Percentiles rank a stretch among this genome's conserved stretches.
Evolutionary conservation across 2,797 vertebrate genomes (phyloP).

Genomic region (Sternotherus odoratus): DNA sequence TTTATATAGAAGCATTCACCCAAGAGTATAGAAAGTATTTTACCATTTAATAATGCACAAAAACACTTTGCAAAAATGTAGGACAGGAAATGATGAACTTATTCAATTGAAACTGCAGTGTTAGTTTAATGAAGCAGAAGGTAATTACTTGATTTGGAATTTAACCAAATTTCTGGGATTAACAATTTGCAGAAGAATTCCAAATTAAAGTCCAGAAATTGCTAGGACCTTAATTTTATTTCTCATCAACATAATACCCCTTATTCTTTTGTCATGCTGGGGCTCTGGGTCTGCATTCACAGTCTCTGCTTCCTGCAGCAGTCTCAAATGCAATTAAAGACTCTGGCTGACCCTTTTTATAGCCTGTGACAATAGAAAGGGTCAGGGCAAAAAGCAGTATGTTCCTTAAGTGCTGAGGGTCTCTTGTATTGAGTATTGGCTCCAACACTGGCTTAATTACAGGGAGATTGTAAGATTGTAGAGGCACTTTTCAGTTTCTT

Average conservation of each 20-base stretch:
- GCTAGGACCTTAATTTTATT: constrained; percentile 23
- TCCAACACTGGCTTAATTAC: background rate
- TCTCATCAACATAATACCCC: background rate
- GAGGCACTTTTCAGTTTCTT: background rate
- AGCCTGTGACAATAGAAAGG: background rate
- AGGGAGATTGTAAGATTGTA: background rate
- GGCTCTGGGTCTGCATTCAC: constrained; percentile 6
- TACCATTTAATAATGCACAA: constrained; percentile 17
- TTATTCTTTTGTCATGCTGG: background rate
- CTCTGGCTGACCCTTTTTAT: constrained; percentile 24
- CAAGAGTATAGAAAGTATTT: background rate
- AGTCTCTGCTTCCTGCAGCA: constrained; percentile 18
- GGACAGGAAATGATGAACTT: background rate
- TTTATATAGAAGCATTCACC: background rate
- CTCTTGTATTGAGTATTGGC: background rate
- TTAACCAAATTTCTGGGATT: background rate
- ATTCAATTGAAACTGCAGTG: background rate
- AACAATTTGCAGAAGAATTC: constrained; percentile 3
- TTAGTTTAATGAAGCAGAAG: constrained; percentile 11
- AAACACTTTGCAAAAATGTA: constrained; percentile 12
- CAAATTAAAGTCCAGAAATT: background rate
- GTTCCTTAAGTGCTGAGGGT: constrained; percentile 3
- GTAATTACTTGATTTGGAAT: background rate
- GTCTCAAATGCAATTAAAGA: constrained; percentile 24
- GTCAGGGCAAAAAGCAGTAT: background rate